These are phyloP conservation scores for Sebastes steindachneri DNA, from an alignment of 2,797 vertebrate genomes.

Conservation along the genomic window DNA sequence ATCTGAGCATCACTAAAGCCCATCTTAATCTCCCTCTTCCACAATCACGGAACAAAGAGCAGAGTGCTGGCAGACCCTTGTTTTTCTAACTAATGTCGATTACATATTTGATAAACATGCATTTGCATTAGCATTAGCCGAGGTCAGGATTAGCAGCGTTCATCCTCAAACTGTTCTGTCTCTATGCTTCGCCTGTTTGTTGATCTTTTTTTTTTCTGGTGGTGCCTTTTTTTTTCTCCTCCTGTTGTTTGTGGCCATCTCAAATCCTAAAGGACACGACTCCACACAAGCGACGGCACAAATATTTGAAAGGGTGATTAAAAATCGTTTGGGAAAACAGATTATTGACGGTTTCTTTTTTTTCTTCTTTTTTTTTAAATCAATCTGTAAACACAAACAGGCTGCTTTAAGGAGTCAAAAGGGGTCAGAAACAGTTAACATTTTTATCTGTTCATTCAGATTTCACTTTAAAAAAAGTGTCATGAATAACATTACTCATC, in stretches of 20 bases:
- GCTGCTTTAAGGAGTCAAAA: slow-evolving; percentile 72
- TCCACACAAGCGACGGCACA: slow-evolving; percentile 69
- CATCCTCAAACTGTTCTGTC: slow-evolving; percentile 84
- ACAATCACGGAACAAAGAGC: slow-evolving; percentile 82
- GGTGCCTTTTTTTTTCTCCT: slow-evolving; percentile 45
- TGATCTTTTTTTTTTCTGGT: slow-evolving; percentile 75
- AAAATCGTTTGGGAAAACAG: slow-evolving; percentile 84
- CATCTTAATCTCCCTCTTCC: slow-evolving; percentile 82
- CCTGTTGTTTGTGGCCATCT: slow-evolving; percentile 80
- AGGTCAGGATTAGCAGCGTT: slow-evolving; percentile 80
- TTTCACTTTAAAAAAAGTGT: slow-evolving; percentile 15
- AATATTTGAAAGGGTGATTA: slow-evolving; percentile 86
- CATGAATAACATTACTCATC: background rate
- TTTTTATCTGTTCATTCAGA: slow-evolving; percentile 14
- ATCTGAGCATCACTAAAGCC: slow-evolving; percentile 76
- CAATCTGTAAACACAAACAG: slow-evolving; percentile 77
- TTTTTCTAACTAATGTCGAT: slow-evolving; percentile 81
- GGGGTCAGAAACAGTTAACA: slow-evolving; percentile 56
- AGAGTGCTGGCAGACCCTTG: slow-evolving; percentile 76
- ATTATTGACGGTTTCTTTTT: slow-evolving; percentile 78
- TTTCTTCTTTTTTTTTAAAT: slow-evolving; percentile 46
- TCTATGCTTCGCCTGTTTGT: slow-evolving; percentile 80
- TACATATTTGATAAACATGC: slow-evolving; percentile 85
- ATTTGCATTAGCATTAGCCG: slow-evolving; percentile 83
- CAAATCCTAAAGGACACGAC: slow-evolving; percentile 80